Percentiles rank a stretch among this genome's conserved stretches.
Conservation (phyloP, 2,113 vertebrate genomes). For the Collichthys lucidus region DNA sequence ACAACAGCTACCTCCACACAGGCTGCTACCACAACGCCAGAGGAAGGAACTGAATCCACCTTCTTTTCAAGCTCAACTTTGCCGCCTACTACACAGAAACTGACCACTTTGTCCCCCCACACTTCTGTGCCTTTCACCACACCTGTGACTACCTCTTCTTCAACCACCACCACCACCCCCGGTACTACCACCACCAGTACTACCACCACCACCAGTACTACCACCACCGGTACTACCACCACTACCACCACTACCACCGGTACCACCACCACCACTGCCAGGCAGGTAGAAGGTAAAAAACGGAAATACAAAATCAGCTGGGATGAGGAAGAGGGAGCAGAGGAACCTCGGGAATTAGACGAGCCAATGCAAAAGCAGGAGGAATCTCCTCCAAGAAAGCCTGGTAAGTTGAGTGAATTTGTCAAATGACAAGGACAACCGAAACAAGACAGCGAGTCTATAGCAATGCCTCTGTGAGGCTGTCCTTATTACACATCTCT, state of each 20-base stretch:
- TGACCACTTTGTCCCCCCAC: not conserved
- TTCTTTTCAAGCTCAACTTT: not conserved
- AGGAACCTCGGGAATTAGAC: constrained; percentile 19
- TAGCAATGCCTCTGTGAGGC: not conserved
- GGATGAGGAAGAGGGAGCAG: constrained; percentile 65
- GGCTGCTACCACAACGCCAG: constrained; percentile 40
- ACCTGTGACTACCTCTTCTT: constrained; percentile 34
- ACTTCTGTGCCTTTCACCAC: constrained; percentile 30
- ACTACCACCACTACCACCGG: not conserved
- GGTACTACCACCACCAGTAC: not conserved
- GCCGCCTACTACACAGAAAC: constrained; percentile 28
- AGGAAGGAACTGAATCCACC: constrained; percentile 19
- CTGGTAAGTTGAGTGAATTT: constrained; percentile 62
- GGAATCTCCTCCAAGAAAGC: constrained; percentile 49
- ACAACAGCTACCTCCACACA: constrained; percentile 9
- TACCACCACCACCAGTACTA: not conserved
- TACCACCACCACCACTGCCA: not conserved
- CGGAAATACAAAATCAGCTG: constrained; percentile 77
- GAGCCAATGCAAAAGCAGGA: constrained; percentile 57
- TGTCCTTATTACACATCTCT: not conserved
- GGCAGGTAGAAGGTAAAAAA: constrained; percentile 56
- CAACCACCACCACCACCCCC: constrained; percentile 23
- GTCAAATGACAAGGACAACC: not conserved
- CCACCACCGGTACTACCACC: not conserved
- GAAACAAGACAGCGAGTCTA: not conserved